Base-by-base conservation (phyloP, 2,797 vertebrate genomes). In the Psittacula derbiana region DNA sequence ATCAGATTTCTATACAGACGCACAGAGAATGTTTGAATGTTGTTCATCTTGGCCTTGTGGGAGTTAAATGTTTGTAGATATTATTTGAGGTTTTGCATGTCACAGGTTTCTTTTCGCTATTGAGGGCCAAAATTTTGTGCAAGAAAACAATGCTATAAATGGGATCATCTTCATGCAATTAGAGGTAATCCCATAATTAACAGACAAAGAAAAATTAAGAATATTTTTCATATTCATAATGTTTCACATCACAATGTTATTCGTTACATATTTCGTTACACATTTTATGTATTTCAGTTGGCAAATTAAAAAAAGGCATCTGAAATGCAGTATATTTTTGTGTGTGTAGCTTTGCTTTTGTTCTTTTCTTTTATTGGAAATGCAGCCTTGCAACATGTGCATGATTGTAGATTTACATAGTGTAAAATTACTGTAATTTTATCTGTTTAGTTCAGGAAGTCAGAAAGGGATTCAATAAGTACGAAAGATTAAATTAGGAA, bases 351-450 rank as follows among this genome's bases (percentile, higher is more conserved):
- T 91, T 88, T 91, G 70, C 38, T 82, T 93, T 81, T 83, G 15
- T 53, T 93, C 8, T 38, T 58, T 75, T 84, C 61, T 69, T 86
- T 19, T 6, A 50, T 46, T 66, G 44, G 72, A 95, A 92, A 85
- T 89, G 75, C 72, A 72, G n/a, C 82, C 41, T 93, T 93, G 86
- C 47, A 86, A 94, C 46, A 88, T 75, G 55, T 95, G 96, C 90
- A 95, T 96, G 92, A 90, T 91, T 90, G 66, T 93, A 93, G 83
- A 88, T 78, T 74, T 75, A 86, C 43, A 74, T 83, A 79, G 62
- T 86, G 43, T 92, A 93, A 93, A 94, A 86, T 74, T 80, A 92
- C 55, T 92, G 69, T 73, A 81, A 72, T 92, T 93, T 91, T 92
- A 71, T 87, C 83, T 90, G 30, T 74, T 85, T 31, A 25, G 16